Conservation (phyloP, 2,113 vertebrate species). For the Phylloscopus trochilus region DNA sequence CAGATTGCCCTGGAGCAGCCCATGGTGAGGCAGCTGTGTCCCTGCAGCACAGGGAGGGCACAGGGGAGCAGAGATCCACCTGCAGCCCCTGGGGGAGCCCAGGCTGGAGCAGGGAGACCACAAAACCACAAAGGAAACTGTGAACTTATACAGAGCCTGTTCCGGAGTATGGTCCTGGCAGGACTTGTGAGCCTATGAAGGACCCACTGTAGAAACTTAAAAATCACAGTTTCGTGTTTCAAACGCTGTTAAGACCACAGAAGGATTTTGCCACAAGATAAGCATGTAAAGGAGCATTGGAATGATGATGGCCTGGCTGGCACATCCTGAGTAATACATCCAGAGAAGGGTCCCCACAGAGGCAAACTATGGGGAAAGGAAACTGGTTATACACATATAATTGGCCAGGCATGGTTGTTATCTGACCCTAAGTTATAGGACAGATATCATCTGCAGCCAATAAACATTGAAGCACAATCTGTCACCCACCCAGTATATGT, state of each 20-base stretch:
- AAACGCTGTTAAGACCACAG: not conserved
- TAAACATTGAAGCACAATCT: not conserved
- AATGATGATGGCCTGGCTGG: not conserved
- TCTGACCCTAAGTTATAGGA: not conserved
- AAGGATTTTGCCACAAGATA: not conserved
- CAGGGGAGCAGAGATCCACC: not conserved
- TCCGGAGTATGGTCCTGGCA: not conserved
- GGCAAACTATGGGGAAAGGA: not conserved
- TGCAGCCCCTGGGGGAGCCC: not conserved
- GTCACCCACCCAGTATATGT: rapidly evolving
- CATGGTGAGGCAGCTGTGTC: not conserved
- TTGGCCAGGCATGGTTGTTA: not conserved
- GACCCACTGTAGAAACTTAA: not conserved
- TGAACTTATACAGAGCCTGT: not conserved
- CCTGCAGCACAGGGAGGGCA: not conserved
- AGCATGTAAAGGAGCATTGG: not conserved
- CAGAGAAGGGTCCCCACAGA: not conserved
- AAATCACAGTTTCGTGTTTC: not conserved
- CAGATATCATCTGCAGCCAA: not conserved
- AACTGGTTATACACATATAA: not conserved
- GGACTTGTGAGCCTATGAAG: too few relatives aligned
- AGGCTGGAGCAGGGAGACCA: not conserved
- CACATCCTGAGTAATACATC: not conserved
- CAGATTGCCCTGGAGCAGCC: not conserved
- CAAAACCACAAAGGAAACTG: not conserved